Conservation (phyloP, 2,888 invertebrate species). For the Pharmacophagus antenor region DNA sequence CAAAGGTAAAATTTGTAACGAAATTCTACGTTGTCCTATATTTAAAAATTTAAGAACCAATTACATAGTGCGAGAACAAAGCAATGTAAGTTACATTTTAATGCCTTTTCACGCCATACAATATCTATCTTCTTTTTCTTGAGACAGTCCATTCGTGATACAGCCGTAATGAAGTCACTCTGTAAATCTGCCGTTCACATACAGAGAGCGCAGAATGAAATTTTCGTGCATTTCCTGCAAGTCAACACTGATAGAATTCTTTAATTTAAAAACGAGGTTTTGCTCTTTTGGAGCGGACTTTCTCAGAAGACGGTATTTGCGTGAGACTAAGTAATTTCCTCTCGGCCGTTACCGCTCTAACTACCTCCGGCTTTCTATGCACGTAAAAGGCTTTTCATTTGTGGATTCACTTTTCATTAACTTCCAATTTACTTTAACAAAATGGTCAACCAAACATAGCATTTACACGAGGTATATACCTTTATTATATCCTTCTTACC, state of each 20-base stretch:
- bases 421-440: conserved; percentile 18
- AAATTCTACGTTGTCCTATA: no score
- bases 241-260: conserved; percentile 6
- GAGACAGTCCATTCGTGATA: not conserved
- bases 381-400: conserved; percentile 28
- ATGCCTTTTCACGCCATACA: not conserved
- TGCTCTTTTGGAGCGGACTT: conserved; percentile 5
- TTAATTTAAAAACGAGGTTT: conserved; percentile 1
- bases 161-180: conserved; percentile 1
- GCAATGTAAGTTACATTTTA: not conserved
- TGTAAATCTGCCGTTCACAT: not conserved
- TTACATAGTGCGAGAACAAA: not conserved
- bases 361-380: conserved; percentile 27
- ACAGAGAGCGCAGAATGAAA: not conserved
- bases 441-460: not conserved
- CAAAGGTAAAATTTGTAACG: no score
- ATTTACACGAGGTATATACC: no score
- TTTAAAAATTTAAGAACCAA: no score
- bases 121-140: not conserved
- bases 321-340: conserved; percentile 27
- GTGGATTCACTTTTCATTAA: conserved; percentile 27
- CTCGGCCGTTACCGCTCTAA: conserved; percentile 26
- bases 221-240: not conserved
- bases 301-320: conserved; percentile 22
- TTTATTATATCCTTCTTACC: no score